Percentiles rank a stretch among this genome's conserved stretches.
phyloP scores from a whole-genome alignment of 2,888 invertebrate genomes.

The Theretra japonica region DNA sequence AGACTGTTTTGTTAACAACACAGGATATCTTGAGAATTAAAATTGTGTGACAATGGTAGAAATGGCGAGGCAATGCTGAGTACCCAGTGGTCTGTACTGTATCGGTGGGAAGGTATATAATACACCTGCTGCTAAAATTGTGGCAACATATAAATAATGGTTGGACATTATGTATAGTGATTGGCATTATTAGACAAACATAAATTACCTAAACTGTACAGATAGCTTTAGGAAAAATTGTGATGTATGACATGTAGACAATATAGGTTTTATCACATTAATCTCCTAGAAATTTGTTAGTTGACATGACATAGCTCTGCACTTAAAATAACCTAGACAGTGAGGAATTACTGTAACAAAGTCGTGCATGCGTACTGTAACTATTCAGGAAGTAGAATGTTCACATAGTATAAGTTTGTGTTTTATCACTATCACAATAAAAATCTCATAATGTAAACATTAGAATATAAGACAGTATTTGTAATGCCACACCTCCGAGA shows the following conservation, averaged over 20 bases:
- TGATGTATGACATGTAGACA: constrained; percentile 86
- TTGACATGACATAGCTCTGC: constrained; percentile 74
- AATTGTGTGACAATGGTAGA: constrained; percentile 67
- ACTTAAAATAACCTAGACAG: constrained; percentile 75
- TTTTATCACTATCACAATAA: constrained; percentile 82
- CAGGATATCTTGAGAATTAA: constrained; percentile 60
- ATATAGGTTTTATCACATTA: constrained; percentile 84
- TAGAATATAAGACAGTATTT: constrained; percentile 82
- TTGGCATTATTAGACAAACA: constrained; percentile 71
- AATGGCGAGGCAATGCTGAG: constrained; percentile 57
- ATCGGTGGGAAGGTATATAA: constrained; percentile 75
- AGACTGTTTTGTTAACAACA: constrained; percentile 71
- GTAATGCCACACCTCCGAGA: constrained; percentile 83
- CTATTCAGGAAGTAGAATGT: constrained; percentile 72
- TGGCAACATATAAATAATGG: constrained; percentile 49
- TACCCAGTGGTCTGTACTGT: constrained; percentile 53
- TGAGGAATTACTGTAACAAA: constrained; percentile 69
- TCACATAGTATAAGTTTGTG: constrained; percentile 83
- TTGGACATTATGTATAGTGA: constrained; percentile 56
- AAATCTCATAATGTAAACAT: constrained; percentile 83
- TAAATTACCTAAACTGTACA: constrained; percentile 80
- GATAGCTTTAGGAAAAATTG: constrained; percentile 85
- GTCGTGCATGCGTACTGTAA: constrained; percentile 79
- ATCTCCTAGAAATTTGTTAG: constrained; percentile 78
- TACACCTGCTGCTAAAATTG: constrained; percentile 67